A percentile compares a stretch with the other conserved stretches of the same genome.
Conservation (phyloP, 2,888 invertebrate species). For the Eupithecia centaureata region DNA sequence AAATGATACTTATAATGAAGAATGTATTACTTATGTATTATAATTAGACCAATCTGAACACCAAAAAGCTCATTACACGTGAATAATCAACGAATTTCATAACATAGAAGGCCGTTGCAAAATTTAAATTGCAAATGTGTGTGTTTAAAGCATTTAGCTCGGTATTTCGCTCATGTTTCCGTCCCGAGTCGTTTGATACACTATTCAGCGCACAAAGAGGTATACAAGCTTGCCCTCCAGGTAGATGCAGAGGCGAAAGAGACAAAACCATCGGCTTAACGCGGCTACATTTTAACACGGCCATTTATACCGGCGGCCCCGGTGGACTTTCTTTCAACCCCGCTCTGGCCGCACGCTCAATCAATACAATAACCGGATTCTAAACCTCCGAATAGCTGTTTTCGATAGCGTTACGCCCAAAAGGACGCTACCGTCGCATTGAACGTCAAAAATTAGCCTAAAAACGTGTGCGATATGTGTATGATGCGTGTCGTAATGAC, state of each 20-base stretch:
- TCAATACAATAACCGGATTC: conserved; percentile 70
- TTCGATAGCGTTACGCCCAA: conserved; percentile 42
- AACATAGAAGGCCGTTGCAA: conserved; percentile 30
- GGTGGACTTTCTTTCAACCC: conserved; percentile 60
- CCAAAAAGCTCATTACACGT: not conserved
- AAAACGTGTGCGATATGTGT: conserved; percentile 79
- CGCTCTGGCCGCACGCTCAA: conserved; percentile 56
- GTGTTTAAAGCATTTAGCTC: conserved; percentile 31
- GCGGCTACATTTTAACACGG: conserved; percentile 66
- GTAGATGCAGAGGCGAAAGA: conserved; percentile 59
- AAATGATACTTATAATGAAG: not conserved
- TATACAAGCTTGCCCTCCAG: conserved; percentile 45
- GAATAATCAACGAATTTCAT: conserved; percentile 31
- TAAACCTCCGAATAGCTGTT: conserved; percentile 46
- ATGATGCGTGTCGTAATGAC: conserved; percentile 65
- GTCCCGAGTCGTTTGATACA: conserved; percentile 40
- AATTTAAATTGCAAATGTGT: conserved; percentile 41
- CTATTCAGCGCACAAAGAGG: conserved; percentile 42
- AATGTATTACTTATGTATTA: not conserved
- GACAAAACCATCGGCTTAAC: conserved; percentile 66
- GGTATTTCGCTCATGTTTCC: conserved; percentile 38
- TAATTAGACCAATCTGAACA: not conserved
- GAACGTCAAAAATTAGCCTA: conserved; percentile 80
- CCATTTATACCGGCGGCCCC: conserved; percentile 58
- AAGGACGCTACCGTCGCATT: conserved; percentile 67